phyloP scores from a whole-genome alignment of 2,797 vertebrate genomes.

The Cuniculus paca region DNA sequence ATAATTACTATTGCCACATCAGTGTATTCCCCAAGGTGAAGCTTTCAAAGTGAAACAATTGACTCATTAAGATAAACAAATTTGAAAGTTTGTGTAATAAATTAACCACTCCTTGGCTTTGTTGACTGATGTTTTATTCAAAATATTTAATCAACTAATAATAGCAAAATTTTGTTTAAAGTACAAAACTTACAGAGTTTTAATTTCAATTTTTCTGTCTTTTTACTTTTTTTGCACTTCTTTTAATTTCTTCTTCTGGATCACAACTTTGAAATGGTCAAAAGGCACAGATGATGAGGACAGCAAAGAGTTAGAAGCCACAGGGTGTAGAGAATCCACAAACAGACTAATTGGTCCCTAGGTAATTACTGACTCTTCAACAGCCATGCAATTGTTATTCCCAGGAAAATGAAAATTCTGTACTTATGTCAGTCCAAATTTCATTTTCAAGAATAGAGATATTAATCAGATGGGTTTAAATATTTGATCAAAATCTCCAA shows the following conservation, averaged over 20 bases:
- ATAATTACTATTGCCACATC: constrained; percentile 25
- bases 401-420: constrained; percentile 56
- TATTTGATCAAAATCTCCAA: constrained; percentile 56
- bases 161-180: not conserved
- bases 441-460: constrained; percentile 60
- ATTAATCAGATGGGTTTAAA: constrained; percentile 55
- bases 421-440: constrained; percentile 65
- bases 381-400: constrained; percentile 32
- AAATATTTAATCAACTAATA: constrained; percentile 14
- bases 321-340: constrained; percentile 76
- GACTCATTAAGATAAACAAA: not conserved
- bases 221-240: constrained; percentile 50
- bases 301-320: constrained; percentile 62
- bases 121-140: not conserved
- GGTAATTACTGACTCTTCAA: constrained; percentile 62
- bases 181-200: not conserved
- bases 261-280: constrained; percentile 65
- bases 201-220: constrained; percentile 27
- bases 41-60: constrained; percentile 21
- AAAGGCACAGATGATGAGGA: constrained; percentile 49
- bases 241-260: constrained; percentile 61
- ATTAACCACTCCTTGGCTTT: not conserved
- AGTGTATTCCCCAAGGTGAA: not conserved
- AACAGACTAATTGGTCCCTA: constrained; percentile 81
- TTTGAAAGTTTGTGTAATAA: not conserved